Base-by-base conservation (phyloP, 2,888 invertebrate genomes). In the Xylocampa areola region DNA sequence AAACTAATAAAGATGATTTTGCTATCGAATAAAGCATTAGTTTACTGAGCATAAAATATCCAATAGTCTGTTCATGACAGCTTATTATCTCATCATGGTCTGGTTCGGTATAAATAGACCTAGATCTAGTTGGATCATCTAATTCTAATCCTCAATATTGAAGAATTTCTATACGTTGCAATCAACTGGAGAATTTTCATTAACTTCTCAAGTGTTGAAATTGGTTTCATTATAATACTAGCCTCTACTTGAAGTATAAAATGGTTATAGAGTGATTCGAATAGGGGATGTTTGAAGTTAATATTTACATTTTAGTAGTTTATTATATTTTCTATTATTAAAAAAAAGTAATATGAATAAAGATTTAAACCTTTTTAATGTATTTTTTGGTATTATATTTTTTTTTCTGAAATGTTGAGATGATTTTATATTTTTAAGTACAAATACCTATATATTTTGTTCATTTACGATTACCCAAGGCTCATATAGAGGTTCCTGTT, bases 51-150 rank as follows among this genome's bases (percentile, higher is more conserved):
- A 57, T 44, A 50, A 41, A 57, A 65, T 40, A 57, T 50, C 50
- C 66, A 57, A 63, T 65, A 65, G 43, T 6, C 14, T 63, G 62
- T 13, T 7, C n/a, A 7, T 63, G 62, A 63, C 62, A 63, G 62
- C 58, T 63, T 57, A 50, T 63, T 65, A 65, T 57, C 49, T 57
- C 57, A 65, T 57, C 49, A 63, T 43, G 17, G 43, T 32, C 33
- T 57, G 23, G 16, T 5, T 17, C 17, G 13, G 16, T 14, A 30
- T 51, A 45, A 41, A 14, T 45, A 41, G 19, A 29, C 30, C 44
- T 49, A 8, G 5, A 36, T 40, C 19, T 33, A 51, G 58, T 66
- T 58, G 30, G 66, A 65, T 58, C 39, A 65, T 44, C 59, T 65
- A 58, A 49, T 57, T 40, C 44, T 40, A 40, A 66, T 58, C 40